These are phyloP conservation scores for Diarsia brunnea DNA, from an alignment of 2,888 invertebrate genomes.

Conservation along the genomic window DNA sequence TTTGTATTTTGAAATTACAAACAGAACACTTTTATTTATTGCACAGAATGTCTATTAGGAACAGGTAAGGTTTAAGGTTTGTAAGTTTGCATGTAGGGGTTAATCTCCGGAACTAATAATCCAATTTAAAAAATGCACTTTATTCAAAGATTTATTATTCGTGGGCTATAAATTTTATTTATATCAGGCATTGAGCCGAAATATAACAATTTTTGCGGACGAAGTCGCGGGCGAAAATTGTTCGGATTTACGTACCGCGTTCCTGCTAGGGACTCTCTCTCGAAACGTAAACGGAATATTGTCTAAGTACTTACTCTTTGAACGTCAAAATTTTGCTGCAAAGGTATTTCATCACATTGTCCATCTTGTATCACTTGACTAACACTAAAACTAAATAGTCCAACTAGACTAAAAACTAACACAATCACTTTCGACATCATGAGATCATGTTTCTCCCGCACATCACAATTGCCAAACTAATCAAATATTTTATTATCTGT, in stretches of 20 bases:
- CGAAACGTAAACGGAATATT: not conserved
- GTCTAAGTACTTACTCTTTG: constrained; percentile 70
- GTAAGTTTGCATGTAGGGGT: too few species aligned
- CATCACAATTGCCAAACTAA: constrained; percentile 73
- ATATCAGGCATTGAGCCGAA: too few species aligned
- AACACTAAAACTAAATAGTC: constrained; percentile 74
- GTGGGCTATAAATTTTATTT: too few species aligned
- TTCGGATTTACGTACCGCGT: not conserved
- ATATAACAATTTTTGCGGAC: too few species aligned
- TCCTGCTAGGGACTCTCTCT: not conserved
- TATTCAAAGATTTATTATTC: too few species aligned
- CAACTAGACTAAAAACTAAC: constrained; percentile 75
- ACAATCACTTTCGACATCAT: constrained; percentile 76
- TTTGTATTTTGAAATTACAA: too few species aligned
- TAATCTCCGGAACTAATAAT: too few species aligned
- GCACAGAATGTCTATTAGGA: too few species aligned
- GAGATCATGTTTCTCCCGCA: constrained; percentile 77
- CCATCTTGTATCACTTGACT: constrained; percentile 79
- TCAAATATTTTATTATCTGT: constrained; percentile 74
- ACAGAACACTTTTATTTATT: too few species aligned
- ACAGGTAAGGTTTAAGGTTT: too few species aligned
- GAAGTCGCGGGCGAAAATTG: not conserved
- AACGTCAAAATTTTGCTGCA: constrained; percentile 70
- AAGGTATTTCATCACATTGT: constrained; percentile 74
- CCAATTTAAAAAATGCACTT: too few species aligned